These are phyloP conservation scores for Morone chrysops DNA, from an alignment of 2,113 vertebrate species.

Conservation along the genomic window DNA sequence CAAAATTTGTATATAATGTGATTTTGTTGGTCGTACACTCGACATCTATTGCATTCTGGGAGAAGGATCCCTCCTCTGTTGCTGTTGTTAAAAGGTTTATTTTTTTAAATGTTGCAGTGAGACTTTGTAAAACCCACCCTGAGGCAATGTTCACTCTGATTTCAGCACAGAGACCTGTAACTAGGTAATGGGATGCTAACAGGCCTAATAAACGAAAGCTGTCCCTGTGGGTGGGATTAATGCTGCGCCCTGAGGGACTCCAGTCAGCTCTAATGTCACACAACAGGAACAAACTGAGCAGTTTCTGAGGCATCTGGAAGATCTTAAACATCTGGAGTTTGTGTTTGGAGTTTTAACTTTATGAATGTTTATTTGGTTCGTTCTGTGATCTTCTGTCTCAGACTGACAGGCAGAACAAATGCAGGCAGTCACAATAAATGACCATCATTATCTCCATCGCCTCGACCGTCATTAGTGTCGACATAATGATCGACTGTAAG, in stretches of 20 bases:
- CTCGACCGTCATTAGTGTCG: background rate
- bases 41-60: no score
- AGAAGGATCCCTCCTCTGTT: no score
- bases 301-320: background rate
- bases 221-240: slow-evolving; percentile 41
- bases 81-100: no score
- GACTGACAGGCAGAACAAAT: slow-evolving; percentile 41
- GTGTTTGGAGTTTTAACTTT: background rate
- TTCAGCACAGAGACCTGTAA: slow-evolving; percentile 3
- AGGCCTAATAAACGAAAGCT: slow-evolving; percentile 45
- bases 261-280: slow-evolving; percentile 33
- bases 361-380: no score
- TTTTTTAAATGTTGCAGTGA: no score
- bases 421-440: slow-evolving; percentile 16
- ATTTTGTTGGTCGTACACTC: no score
- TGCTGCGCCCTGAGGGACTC: slow-evolving; percentile 40
- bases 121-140: no score
- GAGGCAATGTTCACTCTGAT: background rate
- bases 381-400: slow-evolving; percentile 3
- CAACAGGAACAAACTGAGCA: slow-evolving; percentile 12
- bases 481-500: slow-evolving; percentile 18
- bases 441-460: background rate
- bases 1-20: no score
- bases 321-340: background rate
- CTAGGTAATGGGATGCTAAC: slow-evolving; percentile 42